Evolutionary conservation across 2,888 invertebrate species (phyloP).

Genomic region (Flexamia atlantica): DNA sequence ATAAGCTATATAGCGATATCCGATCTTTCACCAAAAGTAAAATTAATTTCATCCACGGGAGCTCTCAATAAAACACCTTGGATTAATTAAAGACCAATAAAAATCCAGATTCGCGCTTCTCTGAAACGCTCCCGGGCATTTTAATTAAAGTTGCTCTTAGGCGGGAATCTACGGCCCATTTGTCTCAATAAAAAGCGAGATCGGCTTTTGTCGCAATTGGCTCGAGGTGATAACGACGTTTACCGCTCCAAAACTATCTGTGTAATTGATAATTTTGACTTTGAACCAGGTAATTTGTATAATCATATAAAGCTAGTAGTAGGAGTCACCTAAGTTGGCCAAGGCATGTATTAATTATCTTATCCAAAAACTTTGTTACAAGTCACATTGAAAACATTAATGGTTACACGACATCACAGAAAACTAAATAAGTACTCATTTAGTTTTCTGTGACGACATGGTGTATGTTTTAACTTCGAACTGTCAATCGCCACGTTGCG

Average conservation of each 20-base stretch:
- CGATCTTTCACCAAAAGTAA: neutral
- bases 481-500: too few relatives aligned
- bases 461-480: too few relatives aligned
- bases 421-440: too few relatives aligned
- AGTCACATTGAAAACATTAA: too few relatives aligned
- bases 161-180: slow-evolving; percentile 31
- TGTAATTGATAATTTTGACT: neutral
- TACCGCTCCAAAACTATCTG: neutral
- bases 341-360: too few relatives aligned
- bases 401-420: too few relatives aligned
- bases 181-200: slow-evolving; percentile 22
- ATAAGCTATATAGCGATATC: neutral
- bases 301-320: too few relatives aligned
- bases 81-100: slow-evolving; percentile 38
- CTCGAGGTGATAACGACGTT: slow-evolving; percentile 2
- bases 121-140: slow-evolving; percentile 6
- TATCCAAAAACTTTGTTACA: too few relatives aligned
- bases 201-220: neutral
- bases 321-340: too few relatives aligned
- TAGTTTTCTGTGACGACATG: too few relatives aligned
- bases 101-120: slow-evolving; percentile 16
- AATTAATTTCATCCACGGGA: neutral
- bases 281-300: too few relatives aligned
- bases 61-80: slow-evolving; percentile 15
- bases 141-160: slow-evolving; percentile 27